A percentile compares a stretch with the other conserved stretches of the same genome.
phyloP scores from a whole-genome alignment of 2,797 vertebrate genomes.

The Muraenolepis orangiensis region DNA sequence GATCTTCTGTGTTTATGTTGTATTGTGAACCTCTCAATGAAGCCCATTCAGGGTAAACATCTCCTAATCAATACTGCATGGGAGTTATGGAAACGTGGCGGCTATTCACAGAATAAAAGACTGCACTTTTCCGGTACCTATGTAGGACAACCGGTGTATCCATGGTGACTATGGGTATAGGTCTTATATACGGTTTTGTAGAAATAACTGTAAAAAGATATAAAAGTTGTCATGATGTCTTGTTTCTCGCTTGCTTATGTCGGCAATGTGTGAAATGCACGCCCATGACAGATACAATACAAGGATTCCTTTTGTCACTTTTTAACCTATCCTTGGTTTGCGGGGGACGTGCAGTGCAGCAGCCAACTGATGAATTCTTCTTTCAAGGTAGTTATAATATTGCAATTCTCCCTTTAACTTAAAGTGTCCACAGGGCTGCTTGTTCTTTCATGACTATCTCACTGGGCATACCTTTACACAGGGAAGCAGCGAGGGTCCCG shows the following conservation, averaged over 20 bases:
- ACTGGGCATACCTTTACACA: constrained; percentile 44
- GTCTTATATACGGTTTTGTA: too few species aligned
- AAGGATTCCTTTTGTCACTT: constrained; percentile 25
- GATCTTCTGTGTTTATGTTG: neutral
- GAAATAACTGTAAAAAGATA: too few species aligned
- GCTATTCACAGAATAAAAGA: neutral
- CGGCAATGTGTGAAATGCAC: neutral
- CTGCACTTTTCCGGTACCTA: too few species aligned
- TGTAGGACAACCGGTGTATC: too few species aligned
- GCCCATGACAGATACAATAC: constrained; percentile 18
- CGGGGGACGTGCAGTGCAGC: constrained; percentile 41
- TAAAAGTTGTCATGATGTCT: neutral
- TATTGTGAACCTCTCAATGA: neutral
- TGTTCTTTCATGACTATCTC: constrained; percentile 61
- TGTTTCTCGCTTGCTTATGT: neutral
- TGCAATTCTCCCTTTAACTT: constrained; percentile 66
- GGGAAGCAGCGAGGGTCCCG: too few species aligned
- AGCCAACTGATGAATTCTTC: constrained; percentile 58
- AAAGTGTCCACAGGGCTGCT: constrained; percentile 58
- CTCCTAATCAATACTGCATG: too few species aligned
- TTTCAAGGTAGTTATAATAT: constrained; percentile 62
- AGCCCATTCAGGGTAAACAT: neutral
- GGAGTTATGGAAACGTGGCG: too few species aligned
- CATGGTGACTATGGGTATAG: neutral
- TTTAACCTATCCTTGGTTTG: constrained; percentile 46